Conservation (phyloP, 2,113 vertebrate species). For the Podarcis muralis region DNA sequence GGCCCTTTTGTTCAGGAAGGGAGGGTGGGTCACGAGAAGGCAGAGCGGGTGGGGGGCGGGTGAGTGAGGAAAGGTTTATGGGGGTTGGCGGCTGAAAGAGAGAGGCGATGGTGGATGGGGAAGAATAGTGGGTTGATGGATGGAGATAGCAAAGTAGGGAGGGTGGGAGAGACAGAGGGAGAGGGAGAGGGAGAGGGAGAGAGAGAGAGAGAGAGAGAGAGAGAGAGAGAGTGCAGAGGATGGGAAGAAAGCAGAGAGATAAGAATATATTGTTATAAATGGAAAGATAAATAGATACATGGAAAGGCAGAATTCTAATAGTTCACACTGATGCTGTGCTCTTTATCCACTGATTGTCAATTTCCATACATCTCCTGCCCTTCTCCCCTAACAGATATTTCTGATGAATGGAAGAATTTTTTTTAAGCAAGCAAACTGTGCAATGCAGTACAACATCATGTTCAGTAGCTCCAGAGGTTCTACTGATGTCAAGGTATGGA, state of each 20-base stretch:
- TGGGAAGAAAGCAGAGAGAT: neutral
- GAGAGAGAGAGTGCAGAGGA: neutral
- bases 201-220: neutral
- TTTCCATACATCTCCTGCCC: neutral
- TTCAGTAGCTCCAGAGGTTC: neutral
- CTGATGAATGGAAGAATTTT: neutral
- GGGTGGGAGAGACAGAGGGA: neutral
- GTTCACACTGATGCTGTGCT: neutral
- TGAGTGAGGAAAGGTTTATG: neutral
- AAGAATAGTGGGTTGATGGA: neutral
- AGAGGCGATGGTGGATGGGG: too few relatives aligned
- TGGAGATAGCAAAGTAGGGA: constrained; percentile 2
- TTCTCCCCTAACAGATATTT: neutral
- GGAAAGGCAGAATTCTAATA: neutral
- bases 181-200: neutral
- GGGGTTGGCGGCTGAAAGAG: neutral
- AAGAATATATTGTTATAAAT: neutral
- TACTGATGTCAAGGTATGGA: neutral
- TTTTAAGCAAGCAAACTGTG: neutral
- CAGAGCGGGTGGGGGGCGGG: neutral
- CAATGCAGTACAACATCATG: neutral
- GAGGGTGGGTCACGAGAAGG: neutral
- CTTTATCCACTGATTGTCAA: neutral
- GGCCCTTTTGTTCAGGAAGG: constrained; percentile 25
- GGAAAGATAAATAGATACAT: neutral